Conservation (phyloP, 2,888 invertebrate species). For the Pheosia tremula region DNA sequence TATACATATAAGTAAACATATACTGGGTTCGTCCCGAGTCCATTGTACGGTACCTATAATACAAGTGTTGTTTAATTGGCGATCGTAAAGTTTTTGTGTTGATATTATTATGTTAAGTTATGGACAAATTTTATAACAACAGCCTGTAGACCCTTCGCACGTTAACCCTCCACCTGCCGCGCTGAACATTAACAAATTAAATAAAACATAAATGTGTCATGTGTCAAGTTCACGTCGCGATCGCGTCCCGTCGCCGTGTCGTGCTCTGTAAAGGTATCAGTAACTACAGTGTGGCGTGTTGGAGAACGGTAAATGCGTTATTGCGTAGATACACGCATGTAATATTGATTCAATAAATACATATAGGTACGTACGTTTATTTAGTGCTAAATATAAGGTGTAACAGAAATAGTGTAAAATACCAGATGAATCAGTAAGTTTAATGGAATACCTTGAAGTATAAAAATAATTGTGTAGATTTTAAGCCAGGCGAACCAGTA, state of each 20-base stretch:
- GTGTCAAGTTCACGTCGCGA: neutral
- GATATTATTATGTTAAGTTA: too few species aligned
- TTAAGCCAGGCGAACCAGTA: too few species aligned
- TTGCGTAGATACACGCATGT: conserved; percentile 21
- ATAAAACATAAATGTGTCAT: neutral
- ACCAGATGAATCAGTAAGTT: too few species aligned
- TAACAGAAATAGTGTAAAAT: too few species aligned
- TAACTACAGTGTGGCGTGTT: conserved; percentile 34
- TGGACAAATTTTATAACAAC: too few species aligned
- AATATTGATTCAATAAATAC: conserved; percentile 18
- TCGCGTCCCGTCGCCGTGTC: conserved; percentile 18
- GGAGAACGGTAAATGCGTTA: conserved; percentile 14
- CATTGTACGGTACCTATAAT: too few species aligned
- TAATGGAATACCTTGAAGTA: too few species aligned
- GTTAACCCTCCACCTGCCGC: neutral
- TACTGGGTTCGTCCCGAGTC: too few species aligned
- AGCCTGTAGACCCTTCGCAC: neutral
- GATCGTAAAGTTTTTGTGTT: too few species aligned
- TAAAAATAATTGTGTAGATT: too few species aligned
- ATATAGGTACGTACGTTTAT: neutral
- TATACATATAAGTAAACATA: too few species aligned
- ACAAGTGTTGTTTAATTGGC: too few species aligned
- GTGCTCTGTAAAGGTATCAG: conserved; percentile 26
- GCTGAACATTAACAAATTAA: neutral
- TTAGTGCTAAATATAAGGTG: neutral